Evolutionary conservation across 23 tunicate genomes (phyloP).

Genomic region (Clavelina lepadiformis): DNA sequence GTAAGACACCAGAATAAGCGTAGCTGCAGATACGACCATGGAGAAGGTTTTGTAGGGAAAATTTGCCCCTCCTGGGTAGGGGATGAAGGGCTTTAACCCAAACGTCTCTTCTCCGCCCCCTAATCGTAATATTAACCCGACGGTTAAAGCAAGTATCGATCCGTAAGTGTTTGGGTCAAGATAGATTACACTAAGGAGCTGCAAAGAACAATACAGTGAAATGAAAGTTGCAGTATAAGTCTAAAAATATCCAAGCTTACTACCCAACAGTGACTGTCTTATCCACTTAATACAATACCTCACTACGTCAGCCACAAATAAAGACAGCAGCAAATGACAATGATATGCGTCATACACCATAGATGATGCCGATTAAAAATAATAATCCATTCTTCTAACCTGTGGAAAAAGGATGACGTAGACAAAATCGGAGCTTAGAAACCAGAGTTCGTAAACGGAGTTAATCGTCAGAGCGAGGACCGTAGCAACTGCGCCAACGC

Average conservation of each 20-base stretch:
- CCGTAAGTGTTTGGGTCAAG: slow-evolving; percentile 88
- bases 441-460: slow-evolving; percentile 76
- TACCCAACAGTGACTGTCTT: too few species aligned
- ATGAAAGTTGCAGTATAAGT: not conserved
- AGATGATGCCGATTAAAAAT: too few species aligned
- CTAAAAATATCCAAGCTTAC: too few species aligned
- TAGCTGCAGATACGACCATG: slow-evolving; percentile 38
- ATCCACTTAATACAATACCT: too few species aligned
- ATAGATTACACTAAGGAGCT: slow-evolving; percentile 59
- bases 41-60: slow-evolving; percentile 79
- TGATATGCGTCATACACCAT: too few species aligned
- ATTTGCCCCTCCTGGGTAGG: slow-evolving; percentile 62
- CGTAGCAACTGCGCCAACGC: slow-evolving; percentile 50
- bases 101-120: slow-evolving; percentile 78
- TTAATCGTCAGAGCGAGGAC: slow-evolving; percentile 56
- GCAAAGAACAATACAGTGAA: not conserved
- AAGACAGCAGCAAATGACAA: too few species aligned
- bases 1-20: slow-evolving; percentile 36
- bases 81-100: slow-evolving; percentile 48
- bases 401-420: slow-evolving; percentile 91
- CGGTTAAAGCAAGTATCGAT: slow-evolving; percentile 48
- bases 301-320: not conserved
- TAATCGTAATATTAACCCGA: slow-evolving; percentile 57
- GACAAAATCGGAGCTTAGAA: slow-evolving; percentile 67
- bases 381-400: too few species aligned